Conservation (phyloP, 1,140 invertebrate genomes). For the Meloidogyne hapla region DNA sequence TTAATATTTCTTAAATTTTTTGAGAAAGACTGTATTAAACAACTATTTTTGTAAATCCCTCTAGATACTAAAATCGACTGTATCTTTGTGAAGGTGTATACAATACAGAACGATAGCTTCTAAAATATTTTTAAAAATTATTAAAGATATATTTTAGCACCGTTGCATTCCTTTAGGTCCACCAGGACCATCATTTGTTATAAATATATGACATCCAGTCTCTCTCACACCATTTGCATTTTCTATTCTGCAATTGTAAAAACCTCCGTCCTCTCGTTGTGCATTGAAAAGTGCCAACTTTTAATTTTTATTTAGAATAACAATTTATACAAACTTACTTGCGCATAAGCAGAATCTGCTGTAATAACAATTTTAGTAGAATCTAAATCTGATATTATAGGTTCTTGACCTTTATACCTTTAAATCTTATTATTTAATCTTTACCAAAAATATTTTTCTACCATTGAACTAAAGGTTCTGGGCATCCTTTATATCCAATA, state of each 20-base stretch:
- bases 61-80: conserved; percentile 30
- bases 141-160: background rate
- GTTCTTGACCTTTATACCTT: conserved; percentile 47
- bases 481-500: conserved; percentile 41
- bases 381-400: conserved; percentile 2
- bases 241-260: conserved; percentile 47
- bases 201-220: conserved; percentile 42
- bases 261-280: conserved; percentile 40
- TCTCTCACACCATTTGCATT: conserved; percentile 42
- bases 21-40: background rate
- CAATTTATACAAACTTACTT: conserved; percentile 27
- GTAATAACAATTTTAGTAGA: conserved; percentile 27
- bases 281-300: conserved; percentile 46
- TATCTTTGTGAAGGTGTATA: conserved; percentile 39
- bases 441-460: background rate
- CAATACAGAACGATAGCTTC: conserved; percentile 37
- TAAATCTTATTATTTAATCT: background rate
- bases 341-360: conserved; percentile 25
- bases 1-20: too few relatives aligned
- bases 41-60: background rate
- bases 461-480: conserved; percentile 42
- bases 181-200: conserved; percentile 31
- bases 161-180: background rate
- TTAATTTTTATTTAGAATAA: background rate
- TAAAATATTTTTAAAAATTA: conserved; percentile 18